Base-by-base conservation (phyloP, 2,113 vertebrate species). In the Hiodon alosoides region DNA sequence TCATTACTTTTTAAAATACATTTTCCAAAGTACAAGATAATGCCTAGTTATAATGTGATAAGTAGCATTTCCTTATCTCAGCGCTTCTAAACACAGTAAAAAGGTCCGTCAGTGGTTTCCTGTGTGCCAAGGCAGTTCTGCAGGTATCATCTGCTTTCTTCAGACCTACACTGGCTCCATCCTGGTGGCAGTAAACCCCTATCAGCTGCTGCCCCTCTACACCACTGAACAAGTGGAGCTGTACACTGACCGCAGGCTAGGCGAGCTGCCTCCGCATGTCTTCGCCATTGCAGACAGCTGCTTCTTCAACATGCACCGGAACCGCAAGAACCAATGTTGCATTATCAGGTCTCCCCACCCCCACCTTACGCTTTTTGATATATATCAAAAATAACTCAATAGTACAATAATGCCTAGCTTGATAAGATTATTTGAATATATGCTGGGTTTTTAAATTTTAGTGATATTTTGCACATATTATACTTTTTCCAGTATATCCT, bases 121-220 rank as follows among this genome's bases (percentile, higher is more conserved):
- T 17, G 10, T 6, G 65, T 17, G 48, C 51, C 59, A n/a, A 11
- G 2, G 6, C 62, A 62, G 50, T 72, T 60, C 59, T 58, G 50
- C 6, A 31, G 31, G 31, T 5, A 17, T 58, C 16, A 52, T 71
- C 53, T 16, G 31, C 46, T 14, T 68, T 53, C 51, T 72, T 2
- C 52, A 98, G 97, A 99, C 97, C 0, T 99, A 95, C 87, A 97
- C 92, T 8, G 97, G 97, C 73, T 96, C 96, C 73, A 98, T 99
- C 89, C 89, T 99, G 86, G 94, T 99, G 67, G 94, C 97, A 0
- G 93, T 99, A 83, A 99, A 99, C 85, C 97, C 97, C 0, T 99
- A 98, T 90, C 93, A 98, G 90, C 82, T 92, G 83, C 87, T 99
- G 81, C 96, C 97, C 0, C 84, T 98, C 78, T 99, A 99, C 86